Evolutionary conservation across 1,140 invertebrate species (phyloP).

Genomic region (Brachionus asplanchnoidis): DNA sequence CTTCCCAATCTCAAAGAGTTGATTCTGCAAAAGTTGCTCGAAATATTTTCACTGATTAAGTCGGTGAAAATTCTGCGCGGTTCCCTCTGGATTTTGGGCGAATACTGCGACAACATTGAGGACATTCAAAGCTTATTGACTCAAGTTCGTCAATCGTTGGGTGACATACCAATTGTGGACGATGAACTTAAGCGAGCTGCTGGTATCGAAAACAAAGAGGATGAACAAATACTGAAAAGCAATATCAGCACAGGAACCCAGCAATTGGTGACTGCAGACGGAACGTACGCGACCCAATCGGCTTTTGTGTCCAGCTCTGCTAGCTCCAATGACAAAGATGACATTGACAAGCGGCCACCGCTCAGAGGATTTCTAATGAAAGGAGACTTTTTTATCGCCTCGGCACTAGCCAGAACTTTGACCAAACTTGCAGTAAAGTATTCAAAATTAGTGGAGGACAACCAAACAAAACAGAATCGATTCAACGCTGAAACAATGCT

Average conservation of each 20-base stretch:
- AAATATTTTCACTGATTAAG: slow-evolving; percentile 72
- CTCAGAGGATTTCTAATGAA: slow-evolving; percentile 81
- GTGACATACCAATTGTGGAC: slow-evolving; percentile 80
- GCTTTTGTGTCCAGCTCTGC: slow-evolving; percentile 68
- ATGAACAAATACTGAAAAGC: slow-evolving; percentile 52
- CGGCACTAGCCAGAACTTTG: slow-evolving; percentile 79
- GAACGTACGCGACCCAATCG: slow-evolving; percentile 95
- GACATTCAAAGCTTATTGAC: slow-evolving; percentile 76
- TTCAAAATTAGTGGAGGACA: slow-evolving; percentile 54
- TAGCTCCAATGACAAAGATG: neutral
- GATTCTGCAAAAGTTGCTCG: slow-evolving; percentile 70
- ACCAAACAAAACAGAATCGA: slow-evolving; percentile 45
- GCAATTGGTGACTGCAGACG: slow-evolving; percentile 66
- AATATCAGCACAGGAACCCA: slow-evolving; percentile 47
- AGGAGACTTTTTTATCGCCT: slow-evolving; percentile 92
- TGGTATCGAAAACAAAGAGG: slow-evolving; percentile 58
- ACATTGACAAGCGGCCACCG: slow-evolving; percentile 67
- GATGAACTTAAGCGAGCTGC: slow-evolving; percentile 68
- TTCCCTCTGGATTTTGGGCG: slow-evolving; percentile 94
- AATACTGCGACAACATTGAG: slow-evolving; percentile 75
- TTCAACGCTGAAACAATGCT: slow-evolving; percentile 79
- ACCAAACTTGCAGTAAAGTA: slow-evolving; percentile 81
- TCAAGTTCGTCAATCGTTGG: slow-evolving; percentile 70
- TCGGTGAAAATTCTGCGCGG: slow-evolving; percentile 72
- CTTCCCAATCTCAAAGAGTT: slow-evolving; percentile 74